A percentile compares a stretch with the other conserved stretches of the same genome.
Conservation (phyloP, 2,113 vertebrate species). For the Miniopterus natalensis region DNA sequence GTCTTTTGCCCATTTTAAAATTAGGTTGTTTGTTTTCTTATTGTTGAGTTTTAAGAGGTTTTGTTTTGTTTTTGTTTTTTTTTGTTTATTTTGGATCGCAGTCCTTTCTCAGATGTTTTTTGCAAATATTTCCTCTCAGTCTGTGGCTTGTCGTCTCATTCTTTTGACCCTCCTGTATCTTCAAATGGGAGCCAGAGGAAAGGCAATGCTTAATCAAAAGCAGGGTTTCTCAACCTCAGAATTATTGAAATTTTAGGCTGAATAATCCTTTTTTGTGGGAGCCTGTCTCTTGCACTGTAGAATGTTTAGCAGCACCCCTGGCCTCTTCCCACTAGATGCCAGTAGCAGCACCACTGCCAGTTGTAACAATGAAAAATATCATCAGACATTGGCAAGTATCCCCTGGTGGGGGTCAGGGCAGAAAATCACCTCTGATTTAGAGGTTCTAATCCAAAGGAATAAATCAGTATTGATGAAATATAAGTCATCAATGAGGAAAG, state of each 20-base stretch:
- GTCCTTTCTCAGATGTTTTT: not conserved
- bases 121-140: not conserved
- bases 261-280: not conserved
- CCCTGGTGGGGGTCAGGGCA: not conserved
- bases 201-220: not conserved
- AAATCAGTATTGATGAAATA: slow-evolving; percentile 29
- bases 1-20: not conserved
- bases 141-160: slow-evolving; percentile 19
- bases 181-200: not conserved
- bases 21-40: not conserved
- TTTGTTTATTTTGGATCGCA: not conserved
- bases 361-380: not conserved
- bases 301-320: not conserved
- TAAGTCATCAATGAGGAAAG: not conserved
- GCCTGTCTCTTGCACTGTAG: not conserved
- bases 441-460: not conserved
- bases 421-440: not conserved
- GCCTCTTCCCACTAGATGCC: not conserved
- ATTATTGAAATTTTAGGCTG: not conserved
- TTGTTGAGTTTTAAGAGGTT: not conserved
- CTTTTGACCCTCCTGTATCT: not conserved
- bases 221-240: not conserved
- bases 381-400: not conserved
- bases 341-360: not conserved
- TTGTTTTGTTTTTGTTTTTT: not conserved